Conservation (phyloP, 1,140 invertebrate species). For the Phenacoccus solenopsis region DNA sequence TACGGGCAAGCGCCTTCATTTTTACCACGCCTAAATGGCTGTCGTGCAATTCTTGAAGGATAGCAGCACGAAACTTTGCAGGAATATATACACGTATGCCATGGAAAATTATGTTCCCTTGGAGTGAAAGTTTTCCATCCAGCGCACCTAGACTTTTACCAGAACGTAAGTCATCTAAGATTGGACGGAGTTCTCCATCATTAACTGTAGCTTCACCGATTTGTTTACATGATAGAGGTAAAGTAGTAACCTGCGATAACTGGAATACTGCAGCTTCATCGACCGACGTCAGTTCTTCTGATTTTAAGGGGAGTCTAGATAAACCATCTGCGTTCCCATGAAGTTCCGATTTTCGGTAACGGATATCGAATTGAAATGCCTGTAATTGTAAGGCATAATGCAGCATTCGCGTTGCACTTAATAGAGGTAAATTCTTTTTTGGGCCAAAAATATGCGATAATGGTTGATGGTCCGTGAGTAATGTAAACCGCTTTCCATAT, state of each 20-base stretch:
- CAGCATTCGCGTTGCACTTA: slow-evolving; percentile 9
- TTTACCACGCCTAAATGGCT: slow-evolving; percentile 38
- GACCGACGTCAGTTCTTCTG: neutral
- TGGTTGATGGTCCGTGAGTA: slow-evolving; percentile 3
- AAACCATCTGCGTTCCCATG: slow-evolving; percentile 20
- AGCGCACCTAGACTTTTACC: slow-evolving; percentile 6
- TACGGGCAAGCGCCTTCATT: slow-evolving; percentile 37
- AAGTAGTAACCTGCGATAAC: neutral
- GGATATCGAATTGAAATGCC: slow-evolving; percentile 19
- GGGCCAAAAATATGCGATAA: slow-evolving; percentile 18
- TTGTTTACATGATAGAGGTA: neutral
- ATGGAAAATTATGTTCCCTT: neutral
- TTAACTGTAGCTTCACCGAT: neutral
- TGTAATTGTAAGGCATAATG: slow-evolving; percentile 19
- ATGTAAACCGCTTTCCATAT: slow-evolving; percentile 1
- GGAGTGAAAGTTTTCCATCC: neutral
- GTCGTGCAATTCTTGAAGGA: slow-evolving; percentile 31
- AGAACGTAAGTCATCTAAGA: too few species aligned
- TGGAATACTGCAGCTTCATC: neutral
- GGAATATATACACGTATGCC: neutral
- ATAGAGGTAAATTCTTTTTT: slow-evolving; percentile 13
- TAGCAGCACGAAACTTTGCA: neutral
- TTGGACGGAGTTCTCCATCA: too few species aligned
- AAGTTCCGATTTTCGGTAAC: slow-evolving; percentile 6
- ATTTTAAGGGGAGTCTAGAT: slow-evolving; percentile 5